These are phyloP conservation scores for Ceyx erithaca DNA, from an alignment of 2,797 vertebrate species.

Conservation along the genomic window DNA sequence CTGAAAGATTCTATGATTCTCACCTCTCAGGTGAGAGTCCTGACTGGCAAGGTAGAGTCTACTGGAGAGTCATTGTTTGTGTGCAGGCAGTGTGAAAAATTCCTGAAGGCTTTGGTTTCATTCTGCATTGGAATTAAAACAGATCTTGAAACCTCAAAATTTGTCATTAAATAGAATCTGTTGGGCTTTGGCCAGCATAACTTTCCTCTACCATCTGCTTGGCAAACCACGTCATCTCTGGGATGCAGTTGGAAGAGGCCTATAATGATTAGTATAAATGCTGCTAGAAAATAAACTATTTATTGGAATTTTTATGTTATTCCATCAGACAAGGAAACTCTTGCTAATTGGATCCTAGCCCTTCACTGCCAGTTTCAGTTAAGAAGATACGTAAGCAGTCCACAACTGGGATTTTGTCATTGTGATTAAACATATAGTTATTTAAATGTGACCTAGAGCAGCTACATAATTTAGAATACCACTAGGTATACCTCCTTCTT, in stretches of 20 bases:
- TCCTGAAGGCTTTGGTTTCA: background rate
- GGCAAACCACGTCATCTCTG: slow-evolving; percentile 22
- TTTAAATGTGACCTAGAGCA: background rate
- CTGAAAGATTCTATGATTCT: background rate
- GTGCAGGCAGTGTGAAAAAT: background rate
- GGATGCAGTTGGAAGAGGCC: slow-evolving; percentile 13
- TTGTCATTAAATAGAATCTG: background rate
- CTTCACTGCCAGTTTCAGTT: slow-evolving; percentile 54
- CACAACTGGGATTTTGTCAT: slow-evolving; percentile 44
- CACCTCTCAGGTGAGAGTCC: background rate
- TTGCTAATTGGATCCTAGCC: slow-evolving; percentile 47
- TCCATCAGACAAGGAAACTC: slow-evolving; percentile 51
- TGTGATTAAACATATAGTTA: slow-evolving; percentile 50
- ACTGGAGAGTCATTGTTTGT: background rate
- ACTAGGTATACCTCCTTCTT: background rate
- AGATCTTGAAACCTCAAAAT: background rate
- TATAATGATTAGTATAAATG: slow-evolving; percentile 56
- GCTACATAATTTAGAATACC: background rate
- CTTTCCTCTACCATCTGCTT: slow-evolving; percentile 51
- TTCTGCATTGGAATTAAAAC: background rate
- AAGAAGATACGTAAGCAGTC: slow-evolving; percentile 42
- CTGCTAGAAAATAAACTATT: slow-evolving; percentile 57
- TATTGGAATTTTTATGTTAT: slow-evolving; percentile 66
- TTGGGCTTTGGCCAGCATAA: background rate
- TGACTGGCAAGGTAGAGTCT: background rate